Evolutionary conservation across 2,113 vertebrate genomes (phyloP), one percentile per base, ranked within the genome.

Genomic region (Hystrix brachyura): DNA sequence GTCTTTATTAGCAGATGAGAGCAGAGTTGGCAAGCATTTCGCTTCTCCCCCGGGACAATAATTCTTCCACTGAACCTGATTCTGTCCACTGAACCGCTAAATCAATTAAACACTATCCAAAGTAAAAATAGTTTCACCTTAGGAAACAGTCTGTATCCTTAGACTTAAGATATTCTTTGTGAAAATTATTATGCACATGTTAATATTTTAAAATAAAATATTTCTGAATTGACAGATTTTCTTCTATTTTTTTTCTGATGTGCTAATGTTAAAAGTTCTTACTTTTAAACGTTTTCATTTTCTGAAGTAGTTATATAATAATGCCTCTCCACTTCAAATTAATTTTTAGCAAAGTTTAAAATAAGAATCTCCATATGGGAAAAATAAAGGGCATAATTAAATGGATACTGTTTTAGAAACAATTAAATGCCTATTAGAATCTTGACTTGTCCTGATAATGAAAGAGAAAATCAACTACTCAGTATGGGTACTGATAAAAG

Each of bases 91-190:
- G 92, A 92, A 65, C 1, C 18, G 83, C 81, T 94, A 87, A 91
- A 91, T 91, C 43, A 87, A n/a, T 76, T 94, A 85, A 92, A 81
- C 2, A 67, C 15, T 48, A 29, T 32, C 1, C 32, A n/a, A 90
- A 78, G 2, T 71, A 90, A 95, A 91, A 64, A 38, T 38, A 90
- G 27, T 43, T 95, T 81, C 13, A 92, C 21, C 29, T 91, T 87
- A 85, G 12, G 13, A 91, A 93, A 81, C 10, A 51, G 0, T 34
- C 5, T n/a, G 0, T 82, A 34, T 87, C 65, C 25, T 90, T 43
- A 60, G 17, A 85, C 0, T 23, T 87, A 57, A 7, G 2, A 79
- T 11, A 83, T 43, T 69, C 48, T 87, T 17, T 57, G 17, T n/a
- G 38, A 87, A 91, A 88, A 19, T 27, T 67, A 38, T 19, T 76